A percentile compares a stretch with the other conserved stretches of the same genome.
phyloP scores from a whole-genome alignment of 2,797 vertebrate genomes.

The Bradypus variegatus region DNA sequence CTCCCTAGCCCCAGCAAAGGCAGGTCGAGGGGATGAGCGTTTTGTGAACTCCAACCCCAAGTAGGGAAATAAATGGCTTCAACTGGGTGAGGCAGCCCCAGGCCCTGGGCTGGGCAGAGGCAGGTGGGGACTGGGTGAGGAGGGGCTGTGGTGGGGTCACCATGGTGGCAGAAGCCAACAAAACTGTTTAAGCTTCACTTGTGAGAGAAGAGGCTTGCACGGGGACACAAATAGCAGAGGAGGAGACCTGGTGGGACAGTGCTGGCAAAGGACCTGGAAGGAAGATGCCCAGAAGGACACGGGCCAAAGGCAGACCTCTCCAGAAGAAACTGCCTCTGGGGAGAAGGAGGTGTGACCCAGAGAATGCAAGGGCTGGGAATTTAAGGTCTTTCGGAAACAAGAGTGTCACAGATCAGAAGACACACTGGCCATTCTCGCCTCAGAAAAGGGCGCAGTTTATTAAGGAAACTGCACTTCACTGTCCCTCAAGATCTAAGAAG shows the following conservation, averaged over 20 bases:
- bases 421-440: neutral
- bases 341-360: neutral
- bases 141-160: neutral
- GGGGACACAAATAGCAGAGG: too few relatives aligned
- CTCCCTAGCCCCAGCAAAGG: too few relatives aligned
- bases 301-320: neutral
- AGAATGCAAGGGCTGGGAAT: neutral
- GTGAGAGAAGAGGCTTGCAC: too few relatives aligned
- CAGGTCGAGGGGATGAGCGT: too few relatives aligned
- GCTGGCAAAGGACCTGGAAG: neutral
- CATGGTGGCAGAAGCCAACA: neutral
- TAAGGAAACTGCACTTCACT: too few relatives aligned
- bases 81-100: neutral
- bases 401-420: neutral
- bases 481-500: neutral
- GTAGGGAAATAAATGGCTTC: neutral
- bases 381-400: neutral
- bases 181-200: too few relatives aligned
- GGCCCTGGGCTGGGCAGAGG: neutral
- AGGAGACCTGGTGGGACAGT: too few relatives aligned
- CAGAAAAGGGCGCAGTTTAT: neutral
- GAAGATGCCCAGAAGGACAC: neutral
- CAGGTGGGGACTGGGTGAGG: too few relatives aligned
- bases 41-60: too few relatives aligned
- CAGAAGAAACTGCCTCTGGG: neutral